These are phyloP conservation scores for Cynopterus sphinx DNA, from an alignment of 2,797 vertebrate species.

Conservation along the genomic window DNA sequence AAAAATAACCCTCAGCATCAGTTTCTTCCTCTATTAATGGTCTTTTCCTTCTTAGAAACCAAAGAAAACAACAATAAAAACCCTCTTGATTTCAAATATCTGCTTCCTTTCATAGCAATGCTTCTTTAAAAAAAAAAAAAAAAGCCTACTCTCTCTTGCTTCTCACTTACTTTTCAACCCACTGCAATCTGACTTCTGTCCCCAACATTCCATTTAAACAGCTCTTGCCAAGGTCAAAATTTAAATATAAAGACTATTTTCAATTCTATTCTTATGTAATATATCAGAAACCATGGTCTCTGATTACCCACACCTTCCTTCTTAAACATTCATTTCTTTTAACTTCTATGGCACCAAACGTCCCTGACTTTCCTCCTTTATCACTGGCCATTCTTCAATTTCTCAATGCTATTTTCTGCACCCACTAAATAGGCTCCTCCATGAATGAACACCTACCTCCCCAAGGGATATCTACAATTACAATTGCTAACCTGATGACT, in stretches of 20 bases:
- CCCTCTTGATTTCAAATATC: background rate
- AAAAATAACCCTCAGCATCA: background rate
- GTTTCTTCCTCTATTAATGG: background rate
- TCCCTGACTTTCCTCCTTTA: background rate
- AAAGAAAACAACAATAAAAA: background rate
- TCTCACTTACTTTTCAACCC: background rate
- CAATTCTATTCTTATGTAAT: background rate
- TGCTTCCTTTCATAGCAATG: background rate
- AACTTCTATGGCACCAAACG: background rate
- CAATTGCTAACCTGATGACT: background rate
- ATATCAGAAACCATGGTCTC: background rate
- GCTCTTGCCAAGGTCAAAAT: conserved; percentile 20
- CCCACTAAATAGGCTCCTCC: background rate
- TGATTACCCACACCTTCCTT: background rate
- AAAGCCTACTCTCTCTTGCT: background rate
- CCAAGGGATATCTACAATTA: background rate
- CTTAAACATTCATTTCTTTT: background rate
- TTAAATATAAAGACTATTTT: conserved; percentile 1
- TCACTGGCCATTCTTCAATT: background rate
- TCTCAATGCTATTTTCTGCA: background rate
- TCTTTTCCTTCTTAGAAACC: background rate
- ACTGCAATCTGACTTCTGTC: background rate
- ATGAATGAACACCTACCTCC: background rate
- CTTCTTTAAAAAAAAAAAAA: background rate
- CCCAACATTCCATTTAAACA: background rate